phyloP scores from a whole-genome alignment of 2,888 invertebrate species.

The Tachina lurida region DNA sequence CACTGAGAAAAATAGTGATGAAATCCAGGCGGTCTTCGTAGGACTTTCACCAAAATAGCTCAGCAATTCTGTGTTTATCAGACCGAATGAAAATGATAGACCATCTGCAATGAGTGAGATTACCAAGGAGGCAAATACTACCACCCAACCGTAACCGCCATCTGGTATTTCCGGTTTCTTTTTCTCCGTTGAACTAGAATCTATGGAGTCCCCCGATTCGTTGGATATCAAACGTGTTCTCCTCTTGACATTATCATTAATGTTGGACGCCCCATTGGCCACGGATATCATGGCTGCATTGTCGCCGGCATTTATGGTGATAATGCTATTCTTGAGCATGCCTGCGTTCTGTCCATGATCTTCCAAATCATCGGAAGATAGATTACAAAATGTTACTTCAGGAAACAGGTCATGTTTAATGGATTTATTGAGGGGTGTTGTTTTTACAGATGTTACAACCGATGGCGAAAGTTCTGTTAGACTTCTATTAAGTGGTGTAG shows the following conservation, averaged over 20 bases:
- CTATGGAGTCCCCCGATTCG: slow-evolving; percentile 81
- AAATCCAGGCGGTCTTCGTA: slow-evolving; percentile 94
- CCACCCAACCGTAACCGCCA: slow-evolving; percentile 84
- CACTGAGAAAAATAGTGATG: slow-evolving; percentile 94
- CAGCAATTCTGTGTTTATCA: slow-evolving; percentile 92
- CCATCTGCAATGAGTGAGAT: slow-evolving; percentile 96
- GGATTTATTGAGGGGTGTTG: slow-evolving; percentile 77
- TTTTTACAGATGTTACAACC: slow-evolving; percentile 73
- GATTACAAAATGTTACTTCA: slow-evolving; percentile 82
- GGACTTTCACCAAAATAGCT: slow-evolving; percentile 91
- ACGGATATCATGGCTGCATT: slow-evolving; percentile 60
- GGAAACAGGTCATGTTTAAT: slow-evolving; percentile 81
- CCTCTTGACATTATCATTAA: slow-evolving; percentile 73
- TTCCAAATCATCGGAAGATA: slow-evolving; percentile 77
- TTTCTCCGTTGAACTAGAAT: slow-evolving; percentile 80
- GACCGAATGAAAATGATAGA: slow-evolving; percentile 95
- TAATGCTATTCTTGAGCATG: slow-evolving; percentile 75
- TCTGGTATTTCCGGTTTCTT: slow-evolving; percentile 82
- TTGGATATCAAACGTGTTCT: slow-evolving; percentile 81
- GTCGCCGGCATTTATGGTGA: slow-evolving; percentile 74
- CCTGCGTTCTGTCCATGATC: slow-evolving; percentile 71
- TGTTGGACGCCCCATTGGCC: slow-evolving; percentile 66
- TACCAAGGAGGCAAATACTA: slow-evolving; percentile 92
- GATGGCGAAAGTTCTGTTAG: slow-evolving; percentile 42
- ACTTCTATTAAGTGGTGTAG: slow-evolving; percentile 43